Evolutionary conservation across 2,888 invertebrate genomes (phyloP).

Genomic region (Epinotia demarniana): DNA sequence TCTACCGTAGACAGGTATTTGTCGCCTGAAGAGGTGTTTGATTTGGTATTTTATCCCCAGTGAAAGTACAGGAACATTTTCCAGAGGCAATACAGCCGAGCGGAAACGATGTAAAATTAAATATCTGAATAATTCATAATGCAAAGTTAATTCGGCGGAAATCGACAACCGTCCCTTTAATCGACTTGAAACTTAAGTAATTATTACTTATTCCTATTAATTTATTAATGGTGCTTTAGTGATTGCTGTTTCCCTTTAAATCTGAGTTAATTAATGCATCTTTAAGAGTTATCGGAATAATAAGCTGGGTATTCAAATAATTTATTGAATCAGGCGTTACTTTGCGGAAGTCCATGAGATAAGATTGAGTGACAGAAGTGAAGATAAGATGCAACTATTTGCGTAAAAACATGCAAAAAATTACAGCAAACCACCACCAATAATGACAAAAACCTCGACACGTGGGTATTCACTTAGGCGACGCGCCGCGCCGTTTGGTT

Average conservation of each 20-base stretch:
- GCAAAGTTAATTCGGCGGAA: slow-evolving; percentile 43
- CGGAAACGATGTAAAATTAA: slow-evolving; percentile 37
- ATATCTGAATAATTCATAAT: slow-evolving; percentile 43
- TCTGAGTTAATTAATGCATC: background rate
- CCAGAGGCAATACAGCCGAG: background rate
- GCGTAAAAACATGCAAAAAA: too few relatives aligned
- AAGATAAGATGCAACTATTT: too few relatives aligned
- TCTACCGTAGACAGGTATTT: background rate
- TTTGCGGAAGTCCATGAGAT: too few relatives aligned
- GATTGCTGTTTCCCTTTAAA: slow-evolving; percentile 14
- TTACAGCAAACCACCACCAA: too few relatives aligned
- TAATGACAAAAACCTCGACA: too few relatives aligned
- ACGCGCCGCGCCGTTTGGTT: too few relatives aligned
- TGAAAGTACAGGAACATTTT: slow-evolving; percentile 10
- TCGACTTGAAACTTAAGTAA: slow-evolving; percentile 36
- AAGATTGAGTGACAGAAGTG: too few relatives aligned
- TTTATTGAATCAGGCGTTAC: too few relatives aligned
- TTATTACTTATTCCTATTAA: slow-evolving; percentile 43
- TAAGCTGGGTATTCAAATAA: too few relatives aligned
- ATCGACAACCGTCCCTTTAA: slow-evolving; percentile 44
- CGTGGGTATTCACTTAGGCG: too few relatives aligned
- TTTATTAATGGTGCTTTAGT: slow-evolving; percentile 33
- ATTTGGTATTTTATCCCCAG: background rate
- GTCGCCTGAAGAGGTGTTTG: background rate
- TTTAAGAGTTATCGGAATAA: too few relatives aligned